Conservation (phyloP, 2,113 vertebrate genomes). For the Mirza zaza region DNA sequence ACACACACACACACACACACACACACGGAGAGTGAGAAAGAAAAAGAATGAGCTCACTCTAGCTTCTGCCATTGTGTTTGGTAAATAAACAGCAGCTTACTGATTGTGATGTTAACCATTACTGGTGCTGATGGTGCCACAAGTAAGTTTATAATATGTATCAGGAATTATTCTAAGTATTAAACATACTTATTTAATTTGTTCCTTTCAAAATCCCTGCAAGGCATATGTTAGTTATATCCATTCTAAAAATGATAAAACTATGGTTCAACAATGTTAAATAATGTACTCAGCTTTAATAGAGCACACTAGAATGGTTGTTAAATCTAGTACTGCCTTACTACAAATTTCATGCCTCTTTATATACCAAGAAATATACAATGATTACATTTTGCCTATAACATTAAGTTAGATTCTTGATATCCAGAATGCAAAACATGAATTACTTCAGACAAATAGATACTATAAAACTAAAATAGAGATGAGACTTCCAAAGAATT, state of each 20-base stretch:
- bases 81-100: not conserved
- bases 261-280: not conserved
- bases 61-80: not conserved
- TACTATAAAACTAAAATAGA: not conserved
- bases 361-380: not conserved
- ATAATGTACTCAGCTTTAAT: not conserved
- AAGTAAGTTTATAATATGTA: not conserved
- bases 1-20: not conserved
- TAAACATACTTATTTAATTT: not conserved
- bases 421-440: not conserved
- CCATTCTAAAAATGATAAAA: not conserved
- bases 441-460: not conserved
- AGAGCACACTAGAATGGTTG: not conserved
- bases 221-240: not conserved
- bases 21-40: not conserved
- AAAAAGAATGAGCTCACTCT: not conserved
- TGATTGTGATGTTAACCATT: not conserved
- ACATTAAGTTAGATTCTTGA: not conserved
- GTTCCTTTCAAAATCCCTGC: not conserved
- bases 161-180: not conserved
- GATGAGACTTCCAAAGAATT: not conserved
- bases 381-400: not conserved
- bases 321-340: not conserved
- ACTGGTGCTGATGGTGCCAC: not conserved
- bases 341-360: not conserved